Base-by-base conservation (phyloP, 2,113 vertebrate genomes). In the Calidris pygmaea region DNA sequence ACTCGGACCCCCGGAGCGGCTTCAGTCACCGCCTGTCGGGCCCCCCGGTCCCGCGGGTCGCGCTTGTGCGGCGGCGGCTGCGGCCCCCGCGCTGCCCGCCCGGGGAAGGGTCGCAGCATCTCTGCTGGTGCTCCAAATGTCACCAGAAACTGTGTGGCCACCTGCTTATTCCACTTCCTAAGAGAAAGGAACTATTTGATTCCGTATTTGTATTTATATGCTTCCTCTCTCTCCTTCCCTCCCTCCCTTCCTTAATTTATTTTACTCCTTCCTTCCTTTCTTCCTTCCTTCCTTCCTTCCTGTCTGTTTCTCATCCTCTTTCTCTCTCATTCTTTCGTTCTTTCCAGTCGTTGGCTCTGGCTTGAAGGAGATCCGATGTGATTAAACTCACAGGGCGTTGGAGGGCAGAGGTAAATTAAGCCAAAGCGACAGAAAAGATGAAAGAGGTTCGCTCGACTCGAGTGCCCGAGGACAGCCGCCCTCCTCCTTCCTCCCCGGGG, bases 391-490 rank as follows among this genome's bases (percentile, higher is more conserved):
- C 84, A 70, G 94, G 92, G 89, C 71, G 72, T 93, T 80, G 96
- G 82, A 95, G 85, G 91, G 82, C 82, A 85, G 82, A 94, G 85
- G 93, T 95, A 95, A 94, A 96, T 94, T 96, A 96, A 97, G 88
- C 83, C 93, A 95, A 95, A 96, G 87, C 39, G 92, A 93, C 95
- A 96, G 95, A 94, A 93, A 90, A 96, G 95, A 96, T 96, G 97
- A 96, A 96, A 97, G 94, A 84, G 53, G 21, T 70, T 86, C 9
- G 48, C 82, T 87, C 63, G 32, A 41, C 66, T 87, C n/a, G 3
- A 66, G 74, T 15, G 89, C 91, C 75, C 17, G 72, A 78, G 89
- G 95, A 95, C 47, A 93, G 89, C 87, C 58, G 60, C 71, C 82
- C 68, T 87, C 89, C 53, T 59, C 34, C 53, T 65, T 62, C 50